Percentiles rank a stretch among this genome's conserved stretches.
phyloP scores from a whole-genome alignment of 2,797 vertebrate species.

The Heteromormyrus szaboi region DNA sequence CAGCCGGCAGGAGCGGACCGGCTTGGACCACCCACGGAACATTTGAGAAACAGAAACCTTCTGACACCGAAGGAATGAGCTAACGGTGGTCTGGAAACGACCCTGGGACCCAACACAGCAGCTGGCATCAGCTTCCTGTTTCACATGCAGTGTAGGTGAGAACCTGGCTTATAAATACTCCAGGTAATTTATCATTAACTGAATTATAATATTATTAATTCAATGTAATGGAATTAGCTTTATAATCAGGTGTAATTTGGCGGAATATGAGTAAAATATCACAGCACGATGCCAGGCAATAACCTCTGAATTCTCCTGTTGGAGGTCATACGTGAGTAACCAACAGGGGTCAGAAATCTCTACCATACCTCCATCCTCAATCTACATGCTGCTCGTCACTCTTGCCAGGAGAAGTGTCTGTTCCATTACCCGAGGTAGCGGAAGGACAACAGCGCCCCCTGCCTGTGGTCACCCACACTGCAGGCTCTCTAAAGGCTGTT shows the following conservation, averaged over 20 bases:
- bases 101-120: not conserved
- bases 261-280: not conserved
- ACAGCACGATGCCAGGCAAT: not conserved
- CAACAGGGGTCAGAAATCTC: not conserved
- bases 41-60: not conserved
- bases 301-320: not conserved
- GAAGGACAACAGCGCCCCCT: not conserved
- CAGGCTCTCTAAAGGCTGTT: not conserved
- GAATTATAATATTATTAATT: not conserved
- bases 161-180: not conserved
- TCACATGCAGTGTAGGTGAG: not conserved
- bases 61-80: not conserved
- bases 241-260: not conserved
- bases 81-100: not conserved
- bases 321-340: not conserved
- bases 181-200: not conserved
- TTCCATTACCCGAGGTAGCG: not conserved
- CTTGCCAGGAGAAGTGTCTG: not conserved
- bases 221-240: not conserved
- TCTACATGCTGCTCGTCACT: not conserved
- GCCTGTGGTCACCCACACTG: not conserved
- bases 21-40: not conserved
- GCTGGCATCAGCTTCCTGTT: not conserved
- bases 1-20: not conserved
- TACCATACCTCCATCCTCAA: not conserved